Conservation (phyloP, 2,113 vertebrate genomes). For the Uria lomvia region DNA sequence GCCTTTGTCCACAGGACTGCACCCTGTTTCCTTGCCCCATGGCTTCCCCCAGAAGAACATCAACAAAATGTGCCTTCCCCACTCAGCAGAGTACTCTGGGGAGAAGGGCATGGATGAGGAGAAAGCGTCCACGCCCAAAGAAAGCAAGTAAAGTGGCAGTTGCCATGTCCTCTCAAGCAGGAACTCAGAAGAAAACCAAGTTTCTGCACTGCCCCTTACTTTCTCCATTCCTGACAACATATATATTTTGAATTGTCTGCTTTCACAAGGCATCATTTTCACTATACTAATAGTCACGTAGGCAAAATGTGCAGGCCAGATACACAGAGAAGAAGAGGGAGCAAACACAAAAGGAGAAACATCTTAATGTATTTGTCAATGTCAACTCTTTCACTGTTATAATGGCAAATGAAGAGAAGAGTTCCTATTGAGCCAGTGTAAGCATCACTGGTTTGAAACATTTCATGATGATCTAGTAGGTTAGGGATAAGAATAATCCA, state of each 20-base stretch:
- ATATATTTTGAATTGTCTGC: not conserved
- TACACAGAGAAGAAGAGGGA: not conserved
- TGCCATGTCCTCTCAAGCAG: not conserved
- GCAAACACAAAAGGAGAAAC: not conserved
- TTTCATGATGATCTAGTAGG: not conserved
- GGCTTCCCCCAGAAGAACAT: not conserved
- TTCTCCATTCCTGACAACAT: not conserved
- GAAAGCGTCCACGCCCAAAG: not conserved
- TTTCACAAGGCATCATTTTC: not conserved
- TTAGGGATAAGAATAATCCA: not conserved
- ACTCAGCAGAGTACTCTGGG: not conserved
- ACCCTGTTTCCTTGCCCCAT: not conserved
- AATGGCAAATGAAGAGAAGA: not conserved
- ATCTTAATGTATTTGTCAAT: not conserved
- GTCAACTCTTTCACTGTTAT: too few species aligned
- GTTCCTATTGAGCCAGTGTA: not conserved
- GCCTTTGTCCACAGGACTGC: not conserved
- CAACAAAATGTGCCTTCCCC: not conserved
- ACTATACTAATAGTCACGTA: not conserved
- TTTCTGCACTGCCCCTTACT: not conserved
- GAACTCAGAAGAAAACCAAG: not conserved
- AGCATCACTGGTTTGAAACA: not conserved
- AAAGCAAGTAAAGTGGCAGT: accelerated
- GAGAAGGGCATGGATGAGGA: not conserved
- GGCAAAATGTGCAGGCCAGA: not conserved